Evolutionary conservation across 2,113 vertebrate genomes (phyloP).

Genomic region (Glareola pratincola): DNA sequence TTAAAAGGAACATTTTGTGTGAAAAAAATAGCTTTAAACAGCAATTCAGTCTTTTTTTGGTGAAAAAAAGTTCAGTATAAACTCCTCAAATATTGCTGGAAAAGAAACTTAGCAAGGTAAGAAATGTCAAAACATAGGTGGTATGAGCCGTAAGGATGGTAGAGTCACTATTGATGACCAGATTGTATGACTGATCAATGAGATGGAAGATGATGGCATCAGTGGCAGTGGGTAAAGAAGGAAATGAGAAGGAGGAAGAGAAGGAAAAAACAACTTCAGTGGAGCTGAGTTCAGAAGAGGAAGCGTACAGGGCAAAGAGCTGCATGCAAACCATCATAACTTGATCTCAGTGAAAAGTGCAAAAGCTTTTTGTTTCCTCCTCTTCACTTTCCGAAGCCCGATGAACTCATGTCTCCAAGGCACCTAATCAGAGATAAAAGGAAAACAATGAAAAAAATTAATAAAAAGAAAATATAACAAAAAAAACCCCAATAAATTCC

Average conservation of each 20-base stretch:
- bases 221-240: neutral
- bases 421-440: neutral
- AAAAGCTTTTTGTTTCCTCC: neutral
- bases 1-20: neutral
- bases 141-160: neutral
- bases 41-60: neutral
- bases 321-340: neutral
- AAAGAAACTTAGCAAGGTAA: neutral
- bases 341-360: neutral
- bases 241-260: neutral
- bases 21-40: neutral
- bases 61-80: neutral
- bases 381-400: neutral
- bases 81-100: neutral
- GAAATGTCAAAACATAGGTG: neutral
- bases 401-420: neutral
- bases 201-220: neutral
- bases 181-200: neutral
- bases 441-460: neutral
- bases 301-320: neutral
- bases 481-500: accelerated
- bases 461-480: neutral
- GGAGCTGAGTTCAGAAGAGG: neutral
- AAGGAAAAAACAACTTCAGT: neutral
- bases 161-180: neutral